Evolutionary conservation across 2,113 vertebrate species (phyloP), one percentile per base, ranked within the genome.

Genomic region (Hiodon alosoides): DNA sequence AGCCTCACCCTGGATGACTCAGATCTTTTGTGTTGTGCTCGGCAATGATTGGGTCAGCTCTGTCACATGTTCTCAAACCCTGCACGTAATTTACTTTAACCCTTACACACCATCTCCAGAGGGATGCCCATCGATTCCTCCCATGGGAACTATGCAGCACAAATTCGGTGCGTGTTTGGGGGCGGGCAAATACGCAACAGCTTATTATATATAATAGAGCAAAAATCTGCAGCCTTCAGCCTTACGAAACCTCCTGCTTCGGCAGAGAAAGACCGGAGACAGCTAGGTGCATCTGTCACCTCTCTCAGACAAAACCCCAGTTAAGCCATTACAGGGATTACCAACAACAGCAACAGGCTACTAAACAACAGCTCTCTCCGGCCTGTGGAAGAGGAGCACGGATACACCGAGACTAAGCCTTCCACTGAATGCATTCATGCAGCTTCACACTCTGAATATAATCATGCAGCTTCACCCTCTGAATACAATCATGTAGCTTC

Each of bases 1-100:
- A 31, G 47, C 73, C 53, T 67, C 46, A 58, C 54, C 55, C 58
- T 9, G 14, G 73, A 75, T 67, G 65, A 75, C 54, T 68, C 73
- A 75, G 73, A 60, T n/a, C 54, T 67, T 68, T 75, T 16, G 10
- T 58, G 73, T 74, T 51, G 5, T n/a, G 14, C 9, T 57, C 13
- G 54, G 53, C 65, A 67, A 46, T 7, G n/a, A 75, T 46, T 58
- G 55, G n/a, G 5, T 53, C 59, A 7, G 17, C 65, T 67, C 54
- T 59, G 65, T 31, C 55, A 59, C 58, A 59, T 59, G 58, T 57
- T 6, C 14, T 9, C 58, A 59, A 59, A 4, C 14, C 9, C 58
- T 11, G n/a, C 57, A 4, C 6, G 9, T 48, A 2, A 2, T 57
- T 14, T 46, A 59, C 70, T 11, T 48, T 31, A 31, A 31, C 31